Conservation (phyloP, 2,888 invertebrate species). For the Amphimallon solstitiale region DNA sequence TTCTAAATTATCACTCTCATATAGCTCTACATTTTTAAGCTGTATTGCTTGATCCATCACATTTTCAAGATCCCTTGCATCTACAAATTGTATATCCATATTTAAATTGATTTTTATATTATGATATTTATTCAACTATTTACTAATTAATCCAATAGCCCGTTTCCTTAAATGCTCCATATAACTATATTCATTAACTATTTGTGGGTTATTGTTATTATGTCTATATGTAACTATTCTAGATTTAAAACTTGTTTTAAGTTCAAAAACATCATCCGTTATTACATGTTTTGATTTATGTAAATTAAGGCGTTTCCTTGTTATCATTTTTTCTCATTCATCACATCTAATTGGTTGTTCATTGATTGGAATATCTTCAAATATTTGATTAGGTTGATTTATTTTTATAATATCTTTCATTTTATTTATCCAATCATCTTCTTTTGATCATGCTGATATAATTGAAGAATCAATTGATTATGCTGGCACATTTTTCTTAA, state of each 20-base stretch:
- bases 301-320: neutral
- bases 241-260: no score
- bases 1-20: neutral
- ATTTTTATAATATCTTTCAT: no score
- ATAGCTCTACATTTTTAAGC: constrained; percentile 10
- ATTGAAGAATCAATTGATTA: no score
- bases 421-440: no score
- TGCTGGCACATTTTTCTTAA: no score
- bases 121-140: no score
- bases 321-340: constrained; percentile 3
- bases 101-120: constrained; percentile 9
- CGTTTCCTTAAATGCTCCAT: constrained; percentile 4
- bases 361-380: constrained; percentile 3
- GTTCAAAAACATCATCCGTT: no score
- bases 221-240: no score
- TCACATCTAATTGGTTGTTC: constrained; percentile 17
- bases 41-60: neutral
- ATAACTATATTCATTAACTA: no score
- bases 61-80: constrained; percentile 3
- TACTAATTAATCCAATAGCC: constrained; percentile 16
- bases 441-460: constrained; percentile 9
- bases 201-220: no score
- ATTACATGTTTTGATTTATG: constrained; percentile 9
- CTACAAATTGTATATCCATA: constrained; percentile 12
- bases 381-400: no score